Evolutionary conservation across 2,113 vertebrate genomes (phyloP), one percentile per base, ranked within the genome.

Genomic region (Gopherus evgoodei): DNA sequence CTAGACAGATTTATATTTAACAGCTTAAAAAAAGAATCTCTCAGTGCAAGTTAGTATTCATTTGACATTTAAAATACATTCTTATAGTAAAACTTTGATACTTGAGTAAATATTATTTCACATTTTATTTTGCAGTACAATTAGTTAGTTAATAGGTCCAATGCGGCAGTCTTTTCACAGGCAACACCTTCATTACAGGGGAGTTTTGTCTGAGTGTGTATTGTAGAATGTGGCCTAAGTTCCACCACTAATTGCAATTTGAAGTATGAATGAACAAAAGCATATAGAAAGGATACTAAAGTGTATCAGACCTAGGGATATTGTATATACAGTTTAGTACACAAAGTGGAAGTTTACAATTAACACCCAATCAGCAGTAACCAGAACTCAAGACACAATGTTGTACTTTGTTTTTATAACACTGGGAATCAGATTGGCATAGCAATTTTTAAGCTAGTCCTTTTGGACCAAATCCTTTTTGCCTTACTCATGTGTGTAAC

Each of bases 41-140:
- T 38, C 49, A 69, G 75, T 87, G 17, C 12, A 80, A 53, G 69
- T 3, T 88, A 38, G 13, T 88, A 35, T 91, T 91, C 91, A 59
- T 42, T 21, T 65, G 85, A 85, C 90, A 8, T 86, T 94, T 88
- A 94, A 84, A 92, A 86, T 62, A 8, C 21, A 22, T 80, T 42
- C 44, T 92, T 88, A 27, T 84, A 95, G 12, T 17, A 35, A 89
- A 87, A n/a, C 31, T 94, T 95, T 94, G 50, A 93, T 96, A 94
- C 81, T 38, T 31, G 25, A 49, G n/a, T 85, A 91, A 92, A 83
- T 88, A 88, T 81, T 35, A 88, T 29, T 52, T 22, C 22, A 29
- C 1, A 0, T 86, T 47, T 19, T 38, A 49, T 35, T 81, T 88
- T 90, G 76, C 52, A 59, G 8, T 65, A 50, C 42, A 85, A 52